Conservation (phyloP, 2,888 invertebrate genomes). For the Gibbula magus region DNA sequence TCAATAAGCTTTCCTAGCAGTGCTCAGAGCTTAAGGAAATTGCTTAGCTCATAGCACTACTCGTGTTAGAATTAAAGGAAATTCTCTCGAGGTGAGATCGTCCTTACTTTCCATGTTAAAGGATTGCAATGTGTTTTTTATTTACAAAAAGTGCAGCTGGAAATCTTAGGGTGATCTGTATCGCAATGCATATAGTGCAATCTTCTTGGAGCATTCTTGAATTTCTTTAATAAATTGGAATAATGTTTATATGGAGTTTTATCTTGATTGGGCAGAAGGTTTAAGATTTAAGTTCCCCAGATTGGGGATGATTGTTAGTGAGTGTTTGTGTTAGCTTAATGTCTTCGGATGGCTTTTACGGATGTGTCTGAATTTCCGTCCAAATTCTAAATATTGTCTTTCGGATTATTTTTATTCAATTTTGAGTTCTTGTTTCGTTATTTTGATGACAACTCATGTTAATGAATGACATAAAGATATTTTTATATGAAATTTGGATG, state of each 20-base stretch:
- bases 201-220: background rate
- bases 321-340: no score
- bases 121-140: constrained; percentile 12
- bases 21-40: constrained; percentile 16
- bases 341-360: no score
- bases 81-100: constrained; percentile 13
- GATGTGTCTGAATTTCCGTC: no score
- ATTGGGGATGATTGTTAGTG: no score
- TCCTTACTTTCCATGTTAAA: constrained; percentile 15
- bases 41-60: constrained; percentile 8
- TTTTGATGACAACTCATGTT: no score
- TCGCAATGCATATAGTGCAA: background rate
- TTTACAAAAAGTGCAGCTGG: background rate
- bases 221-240: constrained; percentile 5
- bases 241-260: background rate
- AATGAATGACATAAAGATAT: no score
- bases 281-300: no score
- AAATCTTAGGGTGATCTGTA: background rate
- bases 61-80: constrained; percentile 18
- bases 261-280: no score
- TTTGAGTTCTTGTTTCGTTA: no score
- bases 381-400: no score
- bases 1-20: constrained; percentile 7
- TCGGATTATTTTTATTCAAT: no score
- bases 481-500: no score